Base-by-base conservation (phyloP, 2,888 invertebrate genomes). In the Amitus sp. region DNA sequence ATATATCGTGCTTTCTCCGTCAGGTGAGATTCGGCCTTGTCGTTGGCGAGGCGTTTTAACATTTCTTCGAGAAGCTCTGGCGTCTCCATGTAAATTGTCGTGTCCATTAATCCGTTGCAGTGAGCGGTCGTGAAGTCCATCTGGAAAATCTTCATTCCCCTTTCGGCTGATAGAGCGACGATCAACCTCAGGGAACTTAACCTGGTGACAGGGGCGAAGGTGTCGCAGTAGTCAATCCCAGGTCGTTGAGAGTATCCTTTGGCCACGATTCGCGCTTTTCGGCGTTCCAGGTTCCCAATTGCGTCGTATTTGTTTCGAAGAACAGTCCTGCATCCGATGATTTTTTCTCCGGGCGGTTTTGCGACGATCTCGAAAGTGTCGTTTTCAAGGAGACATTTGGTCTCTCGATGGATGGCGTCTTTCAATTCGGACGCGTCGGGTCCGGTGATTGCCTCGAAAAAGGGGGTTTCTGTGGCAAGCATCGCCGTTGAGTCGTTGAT, bases 41-140 rank as follows among this genome's bases (percentile, higher is more conserved):
- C 23, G 4, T 23, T 7, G 30, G 63, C 55, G 4, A 65, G 43
- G 6, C 33, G 47, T 10, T 13, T 23, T 4, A 66, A 43, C 1
- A 37, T 12, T n/a, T 52, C 51, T 17, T 48, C 33, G 2, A 57
- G 30, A 7, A 42, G 34, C 1, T 34, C 42, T 0, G 69, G 72
- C 10, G 45, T 43, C 20, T 69, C 53, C 70, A 73, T 70, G 10
- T 30, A 60, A 0, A 68, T 33, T 1, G 30, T 2, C n/a, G 51
- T 60, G 15, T 60, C 55, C 0, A 68, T 33, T 0, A 47, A 28
- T 1, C 73, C 71, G 39, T 72, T 71, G 1, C 73, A 42, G 34
- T 69, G 73, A 1, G 69, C 69, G 1, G 66, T 70, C 0, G 60
- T 55, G 4, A 73, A 52, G 27, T 72, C 70, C 10, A 68, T 53